Conservation (phyloP, 2,113 vertebrate genomes). For the Egretta garzetta region DNA sequence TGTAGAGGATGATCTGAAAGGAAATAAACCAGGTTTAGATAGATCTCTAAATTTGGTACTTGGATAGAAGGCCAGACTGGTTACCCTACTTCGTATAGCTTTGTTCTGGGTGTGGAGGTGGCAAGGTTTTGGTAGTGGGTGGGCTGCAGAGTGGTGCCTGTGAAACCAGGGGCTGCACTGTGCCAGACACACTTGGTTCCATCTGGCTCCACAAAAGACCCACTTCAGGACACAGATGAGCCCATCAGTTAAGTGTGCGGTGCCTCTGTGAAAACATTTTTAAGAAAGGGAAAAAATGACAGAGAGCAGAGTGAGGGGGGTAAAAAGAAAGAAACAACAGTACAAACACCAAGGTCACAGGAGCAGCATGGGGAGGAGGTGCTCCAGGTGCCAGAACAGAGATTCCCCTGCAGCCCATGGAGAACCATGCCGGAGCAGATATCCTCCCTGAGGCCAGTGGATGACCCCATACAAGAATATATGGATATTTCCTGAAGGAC, state of each 20-base stretch:
- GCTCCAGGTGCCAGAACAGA: neutral
- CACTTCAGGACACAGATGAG: neutral
- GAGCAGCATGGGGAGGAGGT: neutral
- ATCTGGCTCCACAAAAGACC: neutral
- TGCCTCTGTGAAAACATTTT: neutral
- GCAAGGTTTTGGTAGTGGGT: neutral
- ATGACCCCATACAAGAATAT: fast-evolving
- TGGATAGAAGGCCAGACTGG: neutral
- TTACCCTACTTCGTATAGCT: neutral
- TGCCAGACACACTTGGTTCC: neutral
- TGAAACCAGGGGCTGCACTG: neutral
- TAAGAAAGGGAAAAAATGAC: neutral
- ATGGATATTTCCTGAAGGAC: neutral
- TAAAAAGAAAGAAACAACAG: neutral
- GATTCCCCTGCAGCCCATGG: fast-evolving
- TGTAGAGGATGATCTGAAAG: neutral
- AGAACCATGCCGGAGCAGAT: neutral
- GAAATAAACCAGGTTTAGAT: neutral
- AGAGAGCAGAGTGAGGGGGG: fast-evolving
- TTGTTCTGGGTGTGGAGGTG: neutral
- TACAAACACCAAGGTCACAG: neutral
- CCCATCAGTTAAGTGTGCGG: neutral
- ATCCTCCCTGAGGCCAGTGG: neutral
- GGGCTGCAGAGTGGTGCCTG: neutral
- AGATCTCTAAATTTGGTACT: neutral